Evolutionary conservation across 23 tunicate genomes (phyloP).

Genomic region (Corella eumyota): DNA sequence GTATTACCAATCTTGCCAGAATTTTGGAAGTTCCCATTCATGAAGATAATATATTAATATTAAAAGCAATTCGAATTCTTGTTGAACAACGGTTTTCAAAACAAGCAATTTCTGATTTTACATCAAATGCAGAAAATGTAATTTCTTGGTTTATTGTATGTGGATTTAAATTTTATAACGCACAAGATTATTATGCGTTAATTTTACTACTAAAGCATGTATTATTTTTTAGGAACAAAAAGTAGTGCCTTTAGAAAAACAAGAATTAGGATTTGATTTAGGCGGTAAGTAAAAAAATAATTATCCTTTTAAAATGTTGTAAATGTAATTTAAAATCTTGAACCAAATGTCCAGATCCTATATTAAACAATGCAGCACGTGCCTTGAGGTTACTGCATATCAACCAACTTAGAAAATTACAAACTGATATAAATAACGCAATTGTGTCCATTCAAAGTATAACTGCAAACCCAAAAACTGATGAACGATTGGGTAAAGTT

Average conservation of each 20-base stretch:
- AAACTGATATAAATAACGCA: conserved; percentile 76
- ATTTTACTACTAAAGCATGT: not conserved
- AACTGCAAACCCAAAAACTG: conserved; percentile 97
- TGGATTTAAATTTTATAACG: not conserved
- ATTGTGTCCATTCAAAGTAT: conserved; percentile 72
- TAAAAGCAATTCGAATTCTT: conserved; percentile 51
- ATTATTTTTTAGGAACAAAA: conserved; percentile 10
- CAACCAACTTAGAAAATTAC: conserved; percentile 75
- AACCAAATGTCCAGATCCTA: too few species aligned
- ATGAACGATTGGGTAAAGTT: conserved; percentile 78
- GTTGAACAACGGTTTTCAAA: conserved; percentile 45
- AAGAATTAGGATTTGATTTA: conserved; percentile 75
- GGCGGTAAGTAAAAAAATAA: too few species aligned
- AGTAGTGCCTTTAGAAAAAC: conserved; percentile 44
- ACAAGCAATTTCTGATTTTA: conserved; percentile 16
- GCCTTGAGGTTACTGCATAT: conserved; percentile 92
- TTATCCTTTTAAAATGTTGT: too few species aligned
- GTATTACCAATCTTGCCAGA: conserved; percentile 55
- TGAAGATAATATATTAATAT: conserved; percentile 50
- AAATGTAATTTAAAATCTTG: too few species aligned
- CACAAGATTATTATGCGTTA: not conserved
- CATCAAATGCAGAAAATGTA: conserved; percentile 9
- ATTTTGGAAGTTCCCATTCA: conserved; percentile 60
- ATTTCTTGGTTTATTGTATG: not conserved
- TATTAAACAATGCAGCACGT: conserved; percentile 60